These are phyloP conservation scores for Pedetes capensis DNA, from an alignment of 2,113 vertebrate genomes.

Conservation along the genomic window DNA sequence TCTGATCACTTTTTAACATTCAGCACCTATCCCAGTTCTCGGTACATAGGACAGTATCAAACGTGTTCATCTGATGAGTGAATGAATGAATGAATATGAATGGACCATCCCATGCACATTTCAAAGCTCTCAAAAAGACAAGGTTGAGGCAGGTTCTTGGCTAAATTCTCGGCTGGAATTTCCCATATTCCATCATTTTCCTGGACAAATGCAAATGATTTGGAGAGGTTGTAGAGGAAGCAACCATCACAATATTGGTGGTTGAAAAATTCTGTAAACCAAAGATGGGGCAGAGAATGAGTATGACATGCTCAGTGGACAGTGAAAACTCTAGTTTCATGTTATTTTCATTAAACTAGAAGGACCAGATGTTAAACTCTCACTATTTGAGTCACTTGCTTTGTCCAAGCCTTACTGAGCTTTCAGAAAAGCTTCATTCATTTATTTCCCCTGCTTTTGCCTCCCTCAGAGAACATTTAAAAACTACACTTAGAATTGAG, in stretches of 20 bases:
- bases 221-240: background rate
- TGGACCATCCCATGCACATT: background rate
- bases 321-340: background rate
- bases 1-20: background rate
- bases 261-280: background rate
- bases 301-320: background rate
- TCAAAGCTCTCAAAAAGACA: background rate
- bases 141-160: background rate
- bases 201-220: background rate
- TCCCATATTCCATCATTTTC: background rate
- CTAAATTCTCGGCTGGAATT: background rate
- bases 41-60: background rate
- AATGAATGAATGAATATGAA: background rate
- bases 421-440: background rate
- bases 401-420: background rate
- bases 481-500: background rate
- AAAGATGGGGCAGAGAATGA: background rate
- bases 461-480: background rate
- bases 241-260: background rate
- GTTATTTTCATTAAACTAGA: background rate
- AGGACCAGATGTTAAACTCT: background rate
- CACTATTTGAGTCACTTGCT: background rate
- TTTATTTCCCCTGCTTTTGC: background rate
- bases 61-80: background rate
- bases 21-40: background rate